Conservation (phyloP, 2,888 invertebrate genomes). For the Selenia dentaria region DNA sequence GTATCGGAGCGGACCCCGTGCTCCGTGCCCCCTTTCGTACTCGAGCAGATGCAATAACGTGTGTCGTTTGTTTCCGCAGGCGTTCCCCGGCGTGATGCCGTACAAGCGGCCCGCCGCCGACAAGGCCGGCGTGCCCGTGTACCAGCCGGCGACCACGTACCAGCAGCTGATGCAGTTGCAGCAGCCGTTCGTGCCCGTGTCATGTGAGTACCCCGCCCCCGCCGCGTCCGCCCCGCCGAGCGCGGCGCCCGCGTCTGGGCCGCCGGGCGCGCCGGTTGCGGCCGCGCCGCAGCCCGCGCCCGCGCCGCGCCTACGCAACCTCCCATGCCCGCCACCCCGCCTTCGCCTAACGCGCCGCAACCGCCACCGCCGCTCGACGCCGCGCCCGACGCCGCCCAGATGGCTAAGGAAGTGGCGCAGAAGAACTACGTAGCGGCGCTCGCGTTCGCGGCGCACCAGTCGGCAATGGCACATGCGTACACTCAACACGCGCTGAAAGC, state of each 20-base stretch:
- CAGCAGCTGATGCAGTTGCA: slow-evolving; percentile 97
- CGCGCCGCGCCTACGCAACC: slow-evolving; percentile 76
- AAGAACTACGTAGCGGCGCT: slow-evolving; percentile 91
- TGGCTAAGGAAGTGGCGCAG: slow-evolving; percentile 93
- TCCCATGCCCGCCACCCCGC: slow-evolving; percentile 63
- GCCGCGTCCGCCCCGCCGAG: slow-evolving; percentile 86
- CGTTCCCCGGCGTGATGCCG: slow-evolving; percentile 97
- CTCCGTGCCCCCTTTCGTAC: slow-evolving; percentile 2
- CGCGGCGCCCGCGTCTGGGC: slow-evolving; percentile 70
- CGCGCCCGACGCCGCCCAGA: slow-evolving; percentile 64
- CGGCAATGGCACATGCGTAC: slow-evolving; percentile 78
- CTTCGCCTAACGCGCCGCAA: slow-evolving; percentile 48
- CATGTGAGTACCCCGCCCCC: slow-evolving; percentile 97
- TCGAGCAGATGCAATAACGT: slow-evolving; percentile 6
- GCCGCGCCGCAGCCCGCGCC: slow-evolving; percentile 77
- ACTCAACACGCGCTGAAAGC: slow-evolving; percentile 89
- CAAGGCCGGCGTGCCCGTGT: slow-evolving; percentile 98
- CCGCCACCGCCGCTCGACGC: slow-evolving; percentile 69
- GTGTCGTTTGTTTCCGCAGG: slow-evolving; percentile 80
- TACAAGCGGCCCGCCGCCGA: slow-evolving; percentile 98
- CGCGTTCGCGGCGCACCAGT: slow-evolving; percentile 77
- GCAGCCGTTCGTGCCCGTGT: slow-evolving; percentile 99
- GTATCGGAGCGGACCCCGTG: slow-evolving; percentile 3
- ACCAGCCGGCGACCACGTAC: slow-evolving; percentile 96
- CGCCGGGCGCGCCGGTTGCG: slow-evolving; percentile 83